Base-by-base conservation (phyloP, 1,140 invertebrate genomes). In the Sinonovacula constricta region DNA sequence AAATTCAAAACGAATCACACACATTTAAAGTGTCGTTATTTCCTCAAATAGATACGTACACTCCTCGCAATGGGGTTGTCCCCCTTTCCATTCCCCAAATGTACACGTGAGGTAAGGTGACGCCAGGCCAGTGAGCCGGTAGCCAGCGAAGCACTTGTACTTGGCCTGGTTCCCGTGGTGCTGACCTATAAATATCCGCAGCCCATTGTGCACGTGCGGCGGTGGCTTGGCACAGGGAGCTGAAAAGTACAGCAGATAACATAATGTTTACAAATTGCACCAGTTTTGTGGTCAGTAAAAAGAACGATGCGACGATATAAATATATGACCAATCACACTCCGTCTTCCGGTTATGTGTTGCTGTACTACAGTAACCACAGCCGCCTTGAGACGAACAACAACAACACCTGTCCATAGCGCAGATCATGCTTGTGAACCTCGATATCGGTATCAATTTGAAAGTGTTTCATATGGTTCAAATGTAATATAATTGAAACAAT, bases 111-210 rank as follows among this genome's bases (percentile, higher is more conserved):
- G 72, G 70, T 81, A 84, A 28, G 63, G 71, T 0, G 54, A n/a
- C 14, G 70, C 87, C 24, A 68, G 67, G 10, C 65, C 65, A 2
- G 78, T 54, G 15, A 99, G 88, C 57, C 94, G 93, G 87, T 94
- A 99, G 0, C 98, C 97, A 87, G 98, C 97, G 87, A 96, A 96
- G 88, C 97, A 99, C 81, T 95, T 94, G 90, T 97, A 98, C 7
- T 95, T 92, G 0, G 97, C 97, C 86, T 95, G 95, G 94, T 97
- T 97, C 0, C 97, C 96, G 87, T 99, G 98, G 78, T 97, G 96
- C 1, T 96, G 97, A 88, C 98, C 97, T 0, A 97, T 97, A 0
- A 97, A 98, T 60, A 99, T 95, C 1, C 98, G 97, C 94, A 98
- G 96, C 1, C 97, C 97, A 85, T 98, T 95, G 39, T 95, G 94